Conservation (phyloP, 2,113 vertebrate species). For the Triplophysa dalaica region DNA sequence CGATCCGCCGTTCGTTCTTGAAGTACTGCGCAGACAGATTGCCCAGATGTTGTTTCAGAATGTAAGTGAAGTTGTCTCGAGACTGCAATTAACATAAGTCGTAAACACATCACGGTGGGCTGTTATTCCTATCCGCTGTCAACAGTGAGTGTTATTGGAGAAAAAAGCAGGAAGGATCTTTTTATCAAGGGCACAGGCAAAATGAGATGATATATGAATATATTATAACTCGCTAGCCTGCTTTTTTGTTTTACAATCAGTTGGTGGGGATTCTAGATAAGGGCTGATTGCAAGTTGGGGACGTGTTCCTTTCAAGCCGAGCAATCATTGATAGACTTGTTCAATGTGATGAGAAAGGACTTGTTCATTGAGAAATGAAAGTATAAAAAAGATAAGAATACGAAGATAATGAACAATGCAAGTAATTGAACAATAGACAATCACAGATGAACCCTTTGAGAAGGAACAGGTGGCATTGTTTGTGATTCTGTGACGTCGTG, state of each 20-base stretch:
- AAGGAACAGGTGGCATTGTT: conserved; percentile 11
- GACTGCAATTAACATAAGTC: conserved; percentile 33
- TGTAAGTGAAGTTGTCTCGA: conserved; percentile 7
- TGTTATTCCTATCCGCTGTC: conserved; percentile 21
- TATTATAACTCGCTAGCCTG: conserved; percentile 3
- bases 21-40: background rate
- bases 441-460: conserved; percentile 1
- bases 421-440: conserved; percentile 13
- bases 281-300: conserved; percentile 36
- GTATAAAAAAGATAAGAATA: background rate
- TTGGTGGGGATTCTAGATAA: conserved; percentile 5
- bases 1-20: background rate
- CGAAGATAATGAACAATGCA: background rate
- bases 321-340: conserved; percentile 39
- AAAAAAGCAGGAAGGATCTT: conserved; percentile 32
- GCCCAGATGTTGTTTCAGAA: conserved; percentile 30
- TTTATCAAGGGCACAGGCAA: conserved; percentile 28
- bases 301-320: background rate
- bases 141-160: background rate
- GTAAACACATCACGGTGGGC: background rate
- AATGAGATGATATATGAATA: conserved; percentile 33
- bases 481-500: no score
- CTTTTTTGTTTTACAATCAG: conserved; percentile 25
- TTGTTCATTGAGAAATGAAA: background rate
- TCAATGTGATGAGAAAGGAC: conserved; percentile 14